A percentile compares a stretch with the other conserved stretches of the same genome.
Evolutionary conservation across 2,113 vertebrate species (phyloP).

Genomic region (Bos javanicus): DNA sequence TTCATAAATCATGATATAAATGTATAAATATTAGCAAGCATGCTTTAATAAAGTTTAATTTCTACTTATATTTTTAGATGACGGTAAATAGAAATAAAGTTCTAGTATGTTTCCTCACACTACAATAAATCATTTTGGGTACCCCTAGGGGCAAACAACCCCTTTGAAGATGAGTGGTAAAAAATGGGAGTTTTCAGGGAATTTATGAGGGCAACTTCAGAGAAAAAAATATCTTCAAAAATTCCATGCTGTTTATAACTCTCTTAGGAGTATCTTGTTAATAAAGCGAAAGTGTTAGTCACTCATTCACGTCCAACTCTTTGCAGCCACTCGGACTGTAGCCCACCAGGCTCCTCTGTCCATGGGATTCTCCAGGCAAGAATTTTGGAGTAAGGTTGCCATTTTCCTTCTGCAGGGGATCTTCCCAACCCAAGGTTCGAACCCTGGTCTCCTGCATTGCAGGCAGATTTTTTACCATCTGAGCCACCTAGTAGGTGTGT

Average conservation of each 20-base stretch:
- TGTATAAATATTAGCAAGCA: background rate
- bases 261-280: background rate
- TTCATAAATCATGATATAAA: background rate
- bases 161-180: background rate
- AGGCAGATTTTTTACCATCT: background rate
- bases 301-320: too few relatives aligned
- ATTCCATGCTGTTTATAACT: constrained; percentile 29
- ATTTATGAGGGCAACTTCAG: background rate
- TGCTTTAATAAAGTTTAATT: background rate
- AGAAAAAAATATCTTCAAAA: background rate
- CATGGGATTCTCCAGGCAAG: too few relatives aligned
- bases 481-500: background rate
- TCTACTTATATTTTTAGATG: background rate
- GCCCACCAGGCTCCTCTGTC: too few relatives aligned
- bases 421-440: too few relatives aligned
- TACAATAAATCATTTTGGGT: background rate
- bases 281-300: too few relatives aligned
- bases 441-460: background rate
- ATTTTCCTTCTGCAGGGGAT: too few relatives aligned
- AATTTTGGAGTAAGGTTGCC: too few relatives aligned
- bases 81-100: background rate
- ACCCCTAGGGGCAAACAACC: background rate
- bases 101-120: background rate
- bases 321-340: too few relatives aligned
- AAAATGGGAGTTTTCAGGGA: background rate